Percentiles rank a stretch among this genome's conserved stretches.
phyloP scores from a whole-genome alignment of 2,888 invertebrate species.

The Ophion obscuratus region DNA sequence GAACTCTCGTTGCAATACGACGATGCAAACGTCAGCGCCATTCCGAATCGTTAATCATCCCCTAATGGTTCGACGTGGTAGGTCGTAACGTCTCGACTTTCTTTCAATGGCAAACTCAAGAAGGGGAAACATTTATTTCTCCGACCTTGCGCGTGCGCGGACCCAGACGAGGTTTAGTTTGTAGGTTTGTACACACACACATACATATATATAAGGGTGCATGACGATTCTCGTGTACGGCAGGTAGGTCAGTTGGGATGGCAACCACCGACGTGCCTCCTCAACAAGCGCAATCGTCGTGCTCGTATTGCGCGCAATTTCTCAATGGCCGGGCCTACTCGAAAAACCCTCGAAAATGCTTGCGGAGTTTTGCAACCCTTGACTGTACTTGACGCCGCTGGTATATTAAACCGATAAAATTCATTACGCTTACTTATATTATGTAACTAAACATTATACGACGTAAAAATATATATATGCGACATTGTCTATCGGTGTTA shows the following conservation, averaged over 20 bases:
- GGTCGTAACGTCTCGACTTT: neutral
- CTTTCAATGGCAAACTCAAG: neutral
- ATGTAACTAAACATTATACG: neutral
- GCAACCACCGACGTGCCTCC: constrained; percentile 71
- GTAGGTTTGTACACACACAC: constrained; percentile 14
- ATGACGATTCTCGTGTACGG: constrained; percentile 42
- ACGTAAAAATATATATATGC: neutral
- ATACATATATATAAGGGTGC: constrained; percentile 29
- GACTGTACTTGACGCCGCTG: constrained; percentile 51
- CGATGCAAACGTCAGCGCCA: too few species aligned
- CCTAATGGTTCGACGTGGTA: neutral
- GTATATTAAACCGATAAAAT: constrained; percentile 19
- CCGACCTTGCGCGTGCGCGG: constrained; percentile 23
- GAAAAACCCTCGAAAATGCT: constrained; percentile 35
- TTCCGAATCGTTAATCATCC: neutral
- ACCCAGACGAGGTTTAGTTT: constrained; percentile 23
- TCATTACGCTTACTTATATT: neutral
- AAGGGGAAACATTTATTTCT: neutral
- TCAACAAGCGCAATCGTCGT: constrained; percentile 52
- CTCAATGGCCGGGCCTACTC: constrained; percentile 52
- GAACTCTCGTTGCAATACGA: too few species aligned
- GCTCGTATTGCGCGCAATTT: constrained; percentile 34
- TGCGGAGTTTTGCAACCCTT: constrained; percentile 40
- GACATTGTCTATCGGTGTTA: neutral
- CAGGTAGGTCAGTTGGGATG: constrained; percentile 75